Conservation (phyloP, 2,797 vertebrate genomes). For the Etheostoma perlongum region DNA sequence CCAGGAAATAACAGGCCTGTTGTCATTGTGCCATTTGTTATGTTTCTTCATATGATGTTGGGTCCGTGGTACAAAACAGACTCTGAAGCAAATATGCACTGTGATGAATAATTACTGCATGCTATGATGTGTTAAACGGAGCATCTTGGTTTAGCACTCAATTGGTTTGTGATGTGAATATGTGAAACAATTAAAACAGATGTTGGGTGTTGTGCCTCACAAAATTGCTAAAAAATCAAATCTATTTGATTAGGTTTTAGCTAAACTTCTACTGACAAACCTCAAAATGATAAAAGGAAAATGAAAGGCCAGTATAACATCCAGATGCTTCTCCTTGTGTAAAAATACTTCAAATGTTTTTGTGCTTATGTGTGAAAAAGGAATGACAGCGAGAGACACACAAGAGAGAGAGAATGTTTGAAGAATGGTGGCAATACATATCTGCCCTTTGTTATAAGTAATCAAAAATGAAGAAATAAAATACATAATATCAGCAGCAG, state of each 20-base stretch:
- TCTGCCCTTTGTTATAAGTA: neutral
- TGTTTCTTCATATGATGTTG: constrained; percentile 34
- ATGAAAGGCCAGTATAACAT: constrained; percentile 18
- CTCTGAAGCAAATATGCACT: constrained; percentile 3
- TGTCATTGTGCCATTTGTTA: constrained; percentile 39
- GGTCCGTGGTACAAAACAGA: constrained; percentile 24
- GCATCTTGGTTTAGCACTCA: neutral
- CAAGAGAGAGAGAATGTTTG: neutral
- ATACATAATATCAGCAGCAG: constrained; percentile 37
- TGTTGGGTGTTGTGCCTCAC: constrained; percentile 32
- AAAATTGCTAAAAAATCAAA: constrained; percentile 33
- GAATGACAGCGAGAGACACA: constrained; percentile 15
- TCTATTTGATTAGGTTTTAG: constrained; percentile 3
- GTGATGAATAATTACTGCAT: constrained; percentile 1
- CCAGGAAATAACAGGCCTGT: constrained; percentile 57
- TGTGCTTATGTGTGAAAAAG: constrained; percentile 31
- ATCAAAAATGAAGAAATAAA: constrained; percentile 2
- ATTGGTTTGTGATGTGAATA: constrained; percentile 14
- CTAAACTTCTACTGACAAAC: constrained; percentile 1
- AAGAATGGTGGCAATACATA: neutral
- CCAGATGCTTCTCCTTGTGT: constrained; percentile 40
- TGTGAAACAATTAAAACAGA: constrained; percentile 32
- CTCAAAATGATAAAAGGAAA: constrained; percentile 18
- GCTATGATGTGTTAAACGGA: neutral
- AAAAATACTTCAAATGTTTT: constrained; percentile 61